Base-by-base conservation (phyloP, 2,113 vertebrate species). In the Isichthys henryi region DNA sequence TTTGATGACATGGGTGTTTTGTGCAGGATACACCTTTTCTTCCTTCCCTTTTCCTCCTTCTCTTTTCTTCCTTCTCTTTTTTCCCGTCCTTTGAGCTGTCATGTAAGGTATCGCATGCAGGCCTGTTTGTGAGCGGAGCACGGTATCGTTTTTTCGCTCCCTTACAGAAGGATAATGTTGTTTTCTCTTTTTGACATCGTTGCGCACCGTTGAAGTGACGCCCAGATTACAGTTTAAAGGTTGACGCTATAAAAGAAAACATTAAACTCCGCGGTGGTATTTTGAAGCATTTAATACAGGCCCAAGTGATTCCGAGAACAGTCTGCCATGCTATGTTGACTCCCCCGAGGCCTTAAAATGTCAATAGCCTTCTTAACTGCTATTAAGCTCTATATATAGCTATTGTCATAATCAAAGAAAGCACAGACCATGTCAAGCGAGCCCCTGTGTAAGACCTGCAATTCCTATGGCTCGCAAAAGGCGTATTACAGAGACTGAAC, bases 301-400 rank as follows among this genome's bases (percentile, higher is more conserved):
- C 49, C 48, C 82, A 48, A n/a, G 82, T 84, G 43, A 46, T 53
- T 87, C n/a, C 0, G 45, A 48, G 50, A 53, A 87, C 17, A 53
- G 6, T 53, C 50, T 56, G 17, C 52, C 27, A 19, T 87, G 85
- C n/a, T 8, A 56, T 87, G 27, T 53, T 87, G 85, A 87, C 27
- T 87, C 85, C 50, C 85, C 50, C 21, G 50, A 31, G 49, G 49
- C 49, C 35, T 27, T 39, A 53, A 48, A 87, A 87, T 87, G 50
- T 87, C 85, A 87, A 53, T 87, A 53, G 85, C 85, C 48, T 27
- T n/a, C 85, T 39, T 35, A 56, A 53, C 85, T 53, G 27, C 27
- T 56, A 53, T 87, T 53, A 87, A 87, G n/a, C 50, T 53, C 49
- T 87, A 87, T 35, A 53, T 23, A 84, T 84, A 84, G 45, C 82